Evolutionary conservation across 2,113 vertebrate genomes (phyloP).

Genomic region (Neolamprologus longior): DNA sequence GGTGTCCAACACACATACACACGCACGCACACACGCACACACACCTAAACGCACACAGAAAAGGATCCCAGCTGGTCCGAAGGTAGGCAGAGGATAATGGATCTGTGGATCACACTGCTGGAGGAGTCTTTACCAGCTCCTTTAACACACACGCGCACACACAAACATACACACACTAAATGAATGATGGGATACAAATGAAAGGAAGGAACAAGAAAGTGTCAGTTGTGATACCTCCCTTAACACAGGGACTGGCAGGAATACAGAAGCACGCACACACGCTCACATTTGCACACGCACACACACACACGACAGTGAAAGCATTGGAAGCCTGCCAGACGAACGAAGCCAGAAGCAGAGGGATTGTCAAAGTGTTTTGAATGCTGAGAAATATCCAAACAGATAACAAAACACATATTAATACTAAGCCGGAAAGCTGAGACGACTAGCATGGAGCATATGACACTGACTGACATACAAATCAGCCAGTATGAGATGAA

Average conservation of each 20-base stretch:
- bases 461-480: slow-evolving; percentile 24
- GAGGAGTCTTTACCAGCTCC: background rate
- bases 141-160: background rate
- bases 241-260: background rate
- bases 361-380: slow-evolving; percentile 29
- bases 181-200: slow-evolving; percentile 22
- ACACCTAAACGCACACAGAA: background rate
- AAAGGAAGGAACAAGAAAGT: slow-evolving; percentile 23
- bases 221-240: slow-evolving; percentile 13
- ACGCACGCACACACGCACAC: background rate
- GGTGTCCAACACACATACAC: background rate
- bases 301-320: background rate
- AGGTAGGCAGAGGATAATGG: background rate
- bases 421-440: background rate
- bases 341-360: slow-evolving; percentile 19
- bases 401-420: slow-evolving; percentile 12
- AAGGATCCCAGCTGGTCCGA: background rate
- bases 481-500: background rate
- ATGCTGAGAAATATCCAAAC: slow-evolving; percentile 28
- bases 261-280: background rate
- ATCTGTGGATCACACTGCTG: slow-evolving; percentile 16
- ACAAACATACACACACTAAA: background rate
- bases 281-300: background rate
- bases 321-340: slow-evolving; percentile 30
- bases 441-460: background rate